Conservation (phyloP, 2,113 vertebrate species). For the Noturus placidus region DNA sequence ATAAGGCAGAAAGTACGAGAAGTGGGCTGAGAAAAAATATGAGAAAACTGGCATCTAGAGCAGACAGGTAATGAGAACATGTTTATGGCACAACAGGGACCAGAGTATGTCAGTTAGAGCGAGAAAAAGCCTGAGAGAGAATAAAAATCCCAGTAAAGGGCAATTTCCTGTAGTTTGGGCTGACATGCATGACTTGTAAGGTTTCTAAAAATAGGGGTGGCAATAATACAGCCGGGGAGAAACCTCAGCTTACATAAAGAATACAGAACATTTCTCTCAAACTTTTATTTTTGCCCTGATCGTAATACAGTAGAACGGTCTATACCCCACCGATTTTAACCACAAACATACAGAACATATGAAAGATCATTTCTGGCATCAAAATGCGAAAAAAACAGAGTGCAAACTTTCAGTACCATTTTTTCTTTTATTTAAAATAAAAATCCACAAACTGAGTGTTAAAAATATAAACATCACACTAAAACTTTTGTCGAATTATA, state of each 20-base stretch:
- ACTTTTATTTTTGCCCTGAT: not conserved
- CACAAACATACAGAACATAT: not conserved
- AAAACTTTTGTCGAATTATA: no score
- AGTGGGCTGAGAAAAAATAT: not conserved
- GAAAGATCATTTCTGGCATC: not conserved
- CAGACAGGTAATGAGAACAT: not conserved
- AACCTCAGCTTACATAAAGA: not conserved
- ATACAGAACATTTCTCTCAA: not conserved
- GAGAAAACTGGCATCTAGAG: conserved; percentile 4
- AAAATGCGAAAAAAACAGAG: not conserved
- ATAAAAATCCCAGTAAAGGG: conserved; percentile 10
- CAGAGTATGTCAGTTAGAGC: not conserved
- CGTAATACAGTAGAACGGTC: not conserved
- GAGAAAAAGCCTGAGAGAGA: conserved; percentile 8
- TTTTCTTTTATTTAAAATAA: no score
- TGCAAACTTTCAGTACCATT: not conserved
- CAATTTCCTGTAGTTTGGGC: conserved; percentile 27
- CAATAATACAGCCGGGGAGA: not conserved
- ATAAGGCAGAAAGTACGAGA: not conserved
- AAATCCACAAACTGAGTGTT: no score
- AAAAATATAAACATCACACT: no score
- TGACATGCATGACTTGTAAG: not conserved
- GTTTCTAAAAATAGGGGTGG: not conserved
- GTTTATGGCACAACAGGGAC: conserved; percentile 37
- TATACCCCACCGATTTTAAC: not conserved